Percentiles rank a stretch among this genome's conserved stretches.
phyloP scores from a whole-genome alignment of 2,888 invertebrate species.

The Lumbricus terrestris region DNA sequence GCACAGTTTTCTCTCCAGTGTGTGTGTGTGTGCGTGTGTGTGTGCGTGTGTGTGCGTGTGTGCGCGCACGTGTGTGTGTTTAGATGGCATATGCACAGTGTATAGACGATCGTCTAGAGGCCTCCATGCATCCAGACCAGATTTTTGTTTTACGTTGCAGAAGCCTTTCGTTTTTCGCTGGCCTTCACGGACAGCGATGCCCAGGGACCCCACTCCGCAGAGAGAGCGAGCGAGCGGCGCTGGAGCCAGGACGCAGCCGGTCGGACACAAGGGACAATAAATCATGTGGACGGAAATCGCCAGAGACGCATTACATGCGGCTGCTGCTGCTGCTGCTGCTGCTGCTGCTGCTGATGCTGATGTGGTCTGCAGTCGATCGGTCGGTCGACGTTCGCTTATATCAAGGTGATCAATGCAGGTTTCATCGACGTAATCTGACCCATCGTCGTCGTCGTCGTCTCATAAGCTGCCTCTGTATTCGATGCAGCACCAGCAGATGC shows the following conservation, averaged over 20 bases:
- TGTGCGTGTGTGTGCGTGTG: not conserved
- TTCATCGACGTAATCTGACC: not conserved
- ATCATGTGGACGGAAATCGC: not conserved
- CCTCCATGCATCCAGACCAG: not conserved
- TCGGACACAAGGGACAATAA: not conserved
- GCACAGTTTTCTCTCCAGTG: not conserved
- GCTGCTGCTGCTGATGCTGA: too few species aligned
- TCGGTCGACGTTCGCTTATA: not conserved
- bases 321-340: too few species aligned
- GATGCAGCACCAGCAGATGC: not conserved
- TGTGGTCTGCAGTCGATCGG: not conserved
- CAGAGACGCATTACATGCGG: not conserved
- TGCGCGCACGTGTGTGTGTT: not conserved
- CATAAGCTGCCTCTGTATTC: not conserved
- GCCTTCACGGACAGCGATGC: not conserved
- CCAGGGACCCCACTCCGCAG: not conserved
- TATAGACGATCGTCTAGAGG: not conserved
- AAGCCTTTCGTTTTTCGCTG: not conserved
- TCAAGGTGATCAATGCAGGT: conserved; percentile 3
- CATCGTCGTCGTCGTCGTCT: too few species aligned
- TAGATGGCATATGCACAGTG: not conserved
- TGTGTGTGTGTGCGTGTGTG: not conserved
- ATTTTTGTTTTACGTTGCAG: not conserved
- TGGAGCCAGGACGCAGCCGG: not conserved
- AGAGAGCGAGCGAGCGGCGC: too few species aligned